phyloP scores from a whole-genome alignment of 1,140 invertebrate genomes.

The Drosophila dunni region DNA sequence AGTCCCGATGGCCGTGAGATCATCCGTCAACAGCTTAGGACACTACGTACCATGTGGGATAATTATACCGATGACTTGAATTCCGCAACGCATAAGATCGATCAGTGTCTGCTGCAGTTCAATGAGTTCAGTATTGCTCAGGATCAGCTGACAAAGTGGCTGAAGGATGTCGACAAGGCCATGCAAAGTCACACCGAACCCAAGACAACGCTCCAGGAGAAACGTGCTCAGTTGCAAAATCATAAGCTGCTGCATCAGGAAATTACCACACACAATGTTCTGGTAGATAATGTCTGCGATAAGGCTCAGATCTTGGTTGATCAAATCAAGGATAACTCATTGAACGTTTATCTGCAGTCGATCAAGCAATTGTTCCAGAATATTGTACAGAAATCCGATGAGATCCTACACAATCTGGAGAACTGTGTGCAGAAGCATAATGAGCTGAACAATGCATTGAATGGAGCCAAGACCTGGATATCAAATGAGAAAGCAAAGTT shows the following conservation, averaged over 20 bases:
- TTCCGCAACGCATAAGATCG: slow-evolving; percentile 91
- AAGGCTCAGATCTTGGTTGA: slow-evolving; percentile 95
- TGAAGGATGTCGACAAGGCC: slow-evolving; percentile 94
- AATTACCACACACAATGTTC: slow-evolving; percentile 95
- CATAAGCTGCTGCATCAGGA: slow-evolving; percentile 98
- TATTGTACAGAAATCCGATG: slow-evolving; percentile 94
- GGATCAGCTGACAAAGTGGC: slow-evolving; percentile 96
- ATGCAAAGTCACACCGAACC: slow-evolving; percentile 96
- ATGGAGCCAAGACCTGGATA: slow-evolving; percentile 92
- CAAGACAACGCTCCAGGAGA: slow-evolving; percentile 96
- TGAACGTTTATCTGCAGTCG: slow-evolving; percentile 94
- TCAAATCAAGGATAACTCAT: slow-evolving; percentile 93
- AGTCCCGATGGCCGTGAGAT: slow-evolving; percentile 96
- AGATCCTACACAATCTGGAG: slow-evolving; percentile 93
- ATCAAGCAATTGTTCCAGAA: slow-evolving; percentile 95
- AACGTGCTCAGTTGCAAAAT: slow-evolving; percentile 96
- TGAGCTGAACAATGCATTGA: slow-evolving; percentile 89
- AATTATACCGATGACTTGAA: slow-evolving; percentile 93
- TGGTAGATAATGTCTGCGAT: slow-evolving; percentile 96
- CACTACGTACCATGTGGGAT: slow-evolving; percentile 94
- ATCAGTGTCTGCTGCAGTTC: slow-evolving; percentile 95
- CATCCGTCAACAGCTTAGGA: slow-evolving; percentile 94
- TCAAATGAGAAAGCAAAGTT: slow-evolving; percentile 91
- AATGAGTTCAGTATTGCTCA: slow-evolving; percentile 94
- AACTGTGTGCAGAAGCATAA: slow-evolving; percentile 94